Evolutionary conservation across 1,140 invertebrate genomes (phyloP), one percentile per base, ranked within the genome.

Genomic region (Bradynema listronoti): DNA sequence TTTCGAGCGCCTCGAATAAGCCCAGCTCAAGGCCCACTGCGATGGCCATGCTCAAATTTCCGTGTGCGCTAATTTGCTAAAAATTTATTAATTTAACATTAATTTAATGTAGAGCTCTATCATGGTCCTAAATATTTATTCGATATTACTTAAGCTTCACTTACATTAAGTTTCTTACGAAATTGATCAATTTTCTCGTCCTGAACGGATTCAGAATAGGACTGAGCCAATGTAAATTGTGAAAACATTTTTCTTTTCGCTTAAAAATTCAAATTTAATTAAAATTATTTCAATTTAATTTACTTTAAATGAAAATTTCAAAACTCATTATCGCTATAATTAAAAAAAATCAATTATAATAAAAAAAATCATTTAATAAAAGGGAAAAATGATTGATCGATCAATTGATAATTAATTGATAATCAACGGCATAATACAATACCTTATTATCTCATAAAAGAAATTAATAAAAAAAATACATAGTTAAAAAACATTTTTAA

Each of bases 41-140:
- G n/a, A 55, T 55, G 14, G 52, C 52, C 25, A 55, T 11, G 16
- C 52, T 55, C 32, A 55, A 55, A 55, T 43, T 11, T 14, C 52
- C 52, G 32, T 55, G 29, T 19, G 47, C 29, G 16, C 29, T 29
- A 29, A 50, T 50, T 29, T 16, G 16, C 47, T 50, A n/a, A 24
- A 50, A 47, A 9, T 24, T 24, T 24, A 22, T 24, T 9, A 11
- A 11, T 11, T 39, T 39, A 39, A 39, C 19, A 39, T 11, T 19
- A 19, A 39, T 39, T 39, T 11, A 39, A 39, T 39, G 19, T 39
- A 39, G 11, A 11, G 19, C 19, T 39, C 19, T 39, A 11, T 39
- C 11, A 39, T 39, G 36, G 11, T 39, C 19, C 36, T 39, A 11
- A 39, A 11, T 11, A 11, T 11, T 11, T 11, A 39, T 39, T 39